Evolutionary conservation across 2,888 invertebrate genomes (phyloP).

Genomic region (Hemicrepidius hirtus): DNA sequence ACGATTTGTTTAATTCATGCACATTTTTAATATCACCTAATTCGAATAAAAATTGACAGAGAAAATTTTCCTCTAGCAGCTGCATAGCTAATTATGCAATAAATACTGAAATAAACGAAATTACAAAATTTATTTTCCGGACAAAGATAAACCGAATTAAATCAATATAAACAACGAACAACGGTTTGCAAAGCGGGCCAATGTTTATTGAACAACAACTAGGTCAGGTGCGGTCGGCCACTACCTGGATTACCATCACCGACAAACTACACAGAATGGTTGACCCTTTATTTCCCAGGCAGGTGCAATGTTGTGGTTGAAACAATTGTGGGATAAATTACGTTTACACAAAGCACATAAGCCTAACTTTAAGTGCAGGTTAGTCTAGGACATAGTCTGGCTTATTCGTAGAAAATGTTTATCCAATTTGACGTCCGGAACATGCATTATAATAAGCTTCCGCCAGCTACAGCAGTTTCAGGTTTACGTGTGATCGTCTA

Average conservation of each 20-base stretch:
- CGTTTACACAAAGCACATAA: conserved; percentile 37
- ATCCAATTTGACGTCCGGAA: background rate
- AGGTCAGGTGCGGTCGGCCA: conserved; percentile 41
- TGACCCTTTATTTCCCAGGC: conserved; percentile 51
- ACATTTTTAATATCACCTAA: background rate
- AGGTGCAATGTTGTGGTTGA: conserved; percentile 41
- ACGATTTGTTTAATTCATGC: background rate
- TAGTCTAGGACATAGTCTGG: conserved; percentile 12
- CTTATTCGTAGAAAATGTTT: conserved; percentile 32
- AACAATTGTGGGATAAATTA: conserved; percentile 47
- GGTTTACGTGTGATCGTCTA: too few relatives aligned
- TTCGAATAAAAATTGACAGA: background rate
- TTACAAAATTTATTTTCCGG: conserved; percentile 31
- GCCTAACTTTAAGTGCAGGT: conserved; percentile 32
- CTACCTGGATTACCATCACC: conserved; percentile 53
- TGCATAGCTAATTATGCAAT: background rate
- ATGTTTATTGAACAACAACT: conserved; percentile 44
- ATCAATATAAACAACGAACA: conserved; percentile 43
- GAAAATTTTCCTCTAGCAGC: background rate
- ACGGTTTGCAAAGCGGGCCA: conserved; percentile 28
- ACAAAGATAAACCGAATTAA: conserved; percentile 31
- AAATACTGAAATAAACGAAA: conserved; percentile 19
- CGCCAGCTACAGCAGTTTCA: too few relatives aligned
- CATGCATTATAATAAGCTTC: background rate
- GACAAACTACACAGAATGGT: conserved; percentile 48